Conservation (phyloP, 2,113 vertebrate genomes). For the Scomber colias region DNA sequence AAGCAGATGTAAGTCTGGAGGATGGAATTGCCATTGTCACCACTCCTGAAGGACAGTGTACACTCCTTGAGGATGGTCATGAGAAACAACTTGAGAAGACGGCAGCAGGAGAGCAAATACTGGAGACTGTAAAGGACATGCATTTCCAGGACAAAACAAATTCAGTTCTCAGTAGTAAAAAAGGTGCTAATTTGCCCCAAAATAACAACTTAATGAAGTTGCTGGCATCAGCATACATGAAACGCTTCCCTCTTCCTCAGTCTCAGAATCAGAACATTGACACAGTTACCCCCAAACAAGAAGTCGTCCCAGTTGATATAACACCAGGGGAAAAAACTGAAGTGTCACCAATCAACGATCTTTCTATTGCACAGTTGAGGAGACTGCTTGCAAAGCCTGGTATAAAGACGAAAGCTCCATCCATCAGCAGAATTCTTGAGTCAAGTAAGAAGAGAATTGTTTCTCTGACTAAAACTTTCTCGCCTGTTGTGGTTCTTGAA, state of each 20-base stretch:
- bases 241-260: slow-evolving; percentile 42
- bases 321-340: slow-evolving; percentile 29
- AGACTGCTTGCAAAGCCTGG: slow-evolving; percentile 66
- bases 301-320: slow-evolving; percentile 73
- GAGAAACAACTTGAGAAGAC: slow-evolving; percentile 42
- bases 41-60: slow-evolving; percentile 42
- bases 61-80: slow-evolving; percentile 18
- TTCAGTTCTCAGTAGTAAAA: slow-evolving; percentile 24
- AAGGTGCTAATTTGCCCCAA: slow-evolving; percentile 30
- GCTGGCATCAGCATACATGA: slow-evolving; percentile 82
- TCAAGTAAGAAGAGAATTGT: slow-evolving; percentile 75
- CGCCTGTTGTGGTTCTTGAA: slow-evolving; percentile 86
- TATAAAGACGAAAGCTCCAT: slow-evolving; percentile 70
- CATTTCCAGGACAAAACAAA: slow-evolving; percentile 26
- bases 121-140: slow-evolving; percentile 36
- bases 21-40: slow-evolving; percentile 47
- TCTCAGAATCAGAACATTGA: slow-evolving; percentile 29
- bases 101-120: slow-evolving; percentile 19
- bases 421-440: slow-evolving; percentile 72
- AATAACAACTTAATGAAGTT: slow-evolving; percentile 80
- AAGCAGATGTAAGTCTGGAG: slow-evolving; percentile 41
- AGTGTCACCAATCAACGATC: slow-evolving; percentile 38
- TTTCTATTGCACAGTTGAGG: slow-evolving; percentile 70
- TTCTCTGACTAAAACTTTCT: slow-evolving; percentile 80
- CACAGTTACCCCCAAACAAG: slow-evolving; percentile 65